A percentile compares a stretch with the other conserved stretches of the same genome.
Conservation (phyloP, 2,113 vertebrate species). For the Dryoscopus gambensis region DNA sequence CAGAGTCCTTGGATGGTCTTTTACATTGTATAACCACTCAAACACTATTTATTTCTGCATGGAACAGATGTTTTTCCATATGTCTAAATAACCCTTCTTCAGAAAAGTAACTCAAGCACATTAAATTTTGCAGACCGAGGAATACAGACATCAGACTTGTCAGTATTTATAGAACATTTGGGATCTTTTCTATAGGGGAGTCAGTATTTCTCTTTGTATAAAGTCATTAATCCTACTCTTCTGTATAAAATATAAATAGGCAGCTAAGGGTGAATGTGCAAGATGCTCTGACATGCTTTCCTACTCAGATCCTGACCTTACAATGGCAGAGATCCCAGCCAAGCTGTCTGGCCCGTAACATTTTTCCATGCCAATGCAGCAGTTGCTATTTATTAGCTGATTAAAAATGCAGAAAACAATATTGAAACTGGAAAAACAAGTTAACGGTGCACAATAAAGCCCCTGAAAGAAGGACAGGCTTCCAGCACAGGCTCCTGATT, state of each 20-base stretch:
- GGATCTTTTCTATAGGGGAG: neutral
- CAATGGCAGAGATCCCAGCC: neutral
- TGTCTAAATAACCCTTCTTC: constrained; percentile 37
- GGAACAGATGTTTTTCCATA: constrained; percentile 51
- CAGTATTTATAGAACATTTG: neutral
- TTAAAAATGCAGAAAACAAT: neutral
- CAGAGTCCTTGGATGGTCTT: neutral
- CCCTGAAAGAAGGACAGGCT: neutral
- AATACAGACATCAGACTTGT: neutral
- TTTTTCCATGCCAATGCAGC: neutral
- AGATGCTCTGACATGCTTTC: neutral
- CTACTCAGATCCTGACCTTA: neutral
- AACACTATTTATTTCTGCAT: constrained; percentile 5
- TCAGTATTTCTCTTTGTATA: neutral
- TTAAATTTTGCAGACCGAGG: neutral
- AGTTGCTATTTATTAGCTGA: neutral
- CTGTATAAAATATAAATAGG: neutral
- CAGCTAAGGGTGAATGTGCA: neutral
- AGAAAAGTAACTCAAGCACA: constrained; percentile 10
- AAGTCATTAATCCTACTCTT: neutral
- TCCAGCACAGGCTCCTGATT: neutral
- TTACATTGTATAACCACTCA: neutral
- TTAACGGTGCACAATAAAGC: rapidly evolving
- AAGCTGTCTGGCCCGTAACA: neutral
- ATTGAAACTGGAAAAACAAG: neutral